A percentile compares a stretch with the other conserved stretches of the same genome.
These are phyloP conservation scores for Lasioglossum figueresi DNA, from an alignment of 2,888 invertebrate species.

Conservation along the genomic window DNA sequence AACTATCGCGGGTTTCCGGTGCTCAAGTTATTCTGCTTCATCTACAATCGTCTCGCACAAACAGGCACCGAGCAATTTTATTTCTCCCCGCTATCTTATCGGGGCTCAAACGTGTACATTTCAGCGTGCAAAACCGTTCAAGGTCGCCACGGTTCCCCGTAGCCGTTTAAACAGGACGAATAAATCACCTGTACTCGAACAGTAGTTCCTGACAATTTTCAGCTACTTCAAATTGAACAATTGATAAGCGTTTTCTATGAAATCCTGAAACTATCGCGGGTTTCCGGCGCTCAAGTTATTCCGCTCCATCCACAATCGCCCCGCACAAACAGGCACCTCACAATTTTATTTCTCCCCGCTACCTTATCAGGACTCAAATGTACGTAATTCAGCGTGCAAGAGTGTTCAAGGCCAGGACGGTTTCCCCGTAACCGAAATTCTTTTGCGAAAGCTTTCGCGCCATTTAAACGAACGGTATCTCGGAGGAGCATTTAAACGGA, in stretches of 20 bases:
- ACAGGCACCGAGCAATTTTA: background rate
- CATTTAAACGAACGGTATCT: conserved; percentile 4
- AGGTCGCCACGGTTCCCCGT: background rate
- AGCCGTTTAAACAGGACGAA: background rate
- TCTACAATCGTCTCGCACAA: background rate
- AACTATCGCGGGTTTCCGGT: background rate
- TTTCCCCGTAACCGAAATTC: background rate
- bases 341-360: background rate
- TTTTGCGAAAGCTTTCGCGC: background rate
- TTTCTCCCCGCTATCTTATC: background rate
- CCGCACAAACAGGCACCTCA: background rate
- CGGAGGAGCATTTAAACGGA: conserved; percentile 4
- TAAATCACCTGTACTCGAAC: background rate
- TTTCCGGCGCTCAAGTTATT: background rate
- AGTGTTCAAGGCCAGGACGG: background rate
- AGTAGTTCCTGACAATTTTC: background rate
- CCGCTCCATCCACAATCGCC: background rate
- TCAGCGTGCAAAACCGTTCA: background rate
- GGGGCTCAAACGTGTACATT: background rate
- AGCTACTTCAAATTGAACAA: too few relatives aligned
- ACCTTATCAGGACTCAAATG: background rate
- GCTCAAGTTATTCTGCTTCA: background rate
- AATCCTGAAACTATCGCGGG: background rate
- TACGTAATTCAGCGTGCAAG: background rate
- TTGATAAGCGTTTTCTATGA: too few relatives aligned